Evolutionary conservation across 2,888 invertebrate genomes (phyloP).

Genomic region (Sesia apiformis): DNA sequence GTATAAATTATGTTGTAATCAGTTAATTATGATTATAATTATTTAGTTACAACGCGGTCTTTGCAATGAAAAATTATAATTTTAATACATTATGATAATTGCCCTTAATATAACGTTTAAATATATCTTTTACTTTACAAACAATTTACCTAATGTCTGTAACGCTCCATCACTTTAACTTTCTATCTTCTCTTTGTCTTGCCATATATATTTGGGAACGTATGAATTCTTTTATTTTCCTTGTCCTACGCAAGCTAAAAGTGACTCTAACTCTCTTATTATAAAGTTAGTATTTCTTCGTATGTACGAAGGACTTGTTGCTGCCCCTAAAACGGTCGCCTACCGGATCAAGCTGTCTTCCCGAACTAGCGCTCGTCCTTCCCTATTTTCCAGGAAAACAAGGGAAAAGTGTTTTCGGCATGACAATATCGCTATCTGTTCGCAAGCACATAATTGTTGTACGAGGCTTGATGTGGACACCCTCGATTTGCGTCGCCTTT

Average conservation of each 20-base stretch:
- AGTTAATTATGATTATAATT: no score
- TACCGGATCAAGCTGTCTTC: conserved; percentile 65
- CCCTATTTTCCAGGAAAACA: conserved; percentile 52
- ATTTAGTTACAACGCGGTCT: no score
- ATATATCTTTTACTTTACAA: conserved; percentile 10
- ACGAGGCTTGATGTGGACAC: conserved; percentile 27
- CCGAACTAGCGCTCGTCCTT: conserved; percentile 53
- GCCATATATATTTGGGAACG: conserved; percentile 34
- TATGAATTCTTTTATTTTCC: conserved; percentile 41
- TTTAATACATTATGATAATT: no score
- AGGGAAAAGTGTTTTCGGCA: conserved; percentile 57
- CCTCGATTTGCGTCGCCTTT: conserved; percentile 16
- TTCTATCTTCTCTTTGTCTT: conserved; percentile 36
- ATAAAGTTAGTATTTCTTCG: conserved; percentile 40
- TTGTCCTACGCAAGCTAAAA: conserved; percentile 21
- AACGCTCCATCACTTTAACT: conserved; percentile 52
- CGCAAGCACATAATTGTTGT: conserved; percentile 55
- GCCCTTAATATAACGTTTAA: no score
- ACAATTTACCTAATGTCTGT: conserved; percentile 41
- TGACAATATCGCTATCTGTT: conserved; percentile 58
- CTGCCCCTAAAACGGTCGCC: conserved; percentile 48
- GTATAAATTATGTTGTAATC: no score
- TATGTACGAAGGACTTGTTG: conserved; percentile 50
- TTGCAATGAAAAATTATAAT: no score
- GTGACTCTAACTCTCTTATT: conserved; percentile 26